Conservation (phyloP, 2,113 vertebrate genomes). For the Amblyornis subalaris region DNA sequence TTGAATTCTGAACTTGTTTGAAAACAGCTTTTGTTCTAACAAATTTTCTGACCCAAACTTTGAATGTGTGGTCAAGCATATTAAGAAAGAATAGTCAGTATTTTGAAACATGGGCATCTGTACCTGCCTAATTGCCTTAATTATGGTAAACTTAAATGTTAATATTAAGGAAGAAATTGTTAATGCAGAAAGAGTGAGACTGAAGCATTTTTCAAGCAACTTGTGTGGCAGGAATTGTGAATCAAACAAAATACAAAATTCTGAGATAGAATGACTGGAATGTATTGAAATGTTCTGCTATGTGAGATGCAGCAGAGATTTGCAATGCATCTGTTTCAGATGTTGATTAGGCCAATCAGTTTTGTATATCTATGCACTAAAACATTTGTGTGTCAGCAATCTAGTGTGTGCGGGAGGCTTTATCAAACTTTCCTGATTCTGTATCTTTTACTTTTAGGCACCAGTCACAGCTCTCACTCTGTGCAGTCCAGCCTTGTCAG, state of each 20-base stretch:
- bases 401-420: background rate
- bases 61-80: background rate
- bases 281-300: background rate
- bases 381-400: background rate
- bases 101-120: background rate
- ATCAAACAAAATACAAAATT: background rate
- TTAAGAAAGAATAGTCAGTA: background rate
- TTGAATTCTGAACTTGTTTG: background rate
- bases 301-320: background rate
- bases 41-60: background rate
- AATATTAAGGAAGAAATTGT: background rate
- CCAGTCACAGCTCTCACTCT: conserved; percentile 94
- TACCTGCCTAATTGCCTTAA: background rate
- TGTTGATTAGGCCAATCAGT: background rate
- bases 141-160: background rate
- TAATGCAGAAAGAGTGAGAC: background rate
- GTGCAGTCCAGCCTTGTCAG: conserved; percentile 90
- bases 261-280: background rate
- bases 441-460: conserved; percentile 75
- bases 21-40: background rate
- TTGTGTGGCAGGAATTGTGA: background rate
- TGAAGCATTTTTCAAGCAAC: background rate
- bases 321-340: background rate
- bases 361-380: background rate
- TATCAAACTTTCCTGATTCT: background rate